A percentile compares a stretch with the other conserved stretches of the same genome.
Evolutionary conservation across 2,888 invertebrate species (phyloP).

Genomic region (Mylabris sibirica): DNA sequence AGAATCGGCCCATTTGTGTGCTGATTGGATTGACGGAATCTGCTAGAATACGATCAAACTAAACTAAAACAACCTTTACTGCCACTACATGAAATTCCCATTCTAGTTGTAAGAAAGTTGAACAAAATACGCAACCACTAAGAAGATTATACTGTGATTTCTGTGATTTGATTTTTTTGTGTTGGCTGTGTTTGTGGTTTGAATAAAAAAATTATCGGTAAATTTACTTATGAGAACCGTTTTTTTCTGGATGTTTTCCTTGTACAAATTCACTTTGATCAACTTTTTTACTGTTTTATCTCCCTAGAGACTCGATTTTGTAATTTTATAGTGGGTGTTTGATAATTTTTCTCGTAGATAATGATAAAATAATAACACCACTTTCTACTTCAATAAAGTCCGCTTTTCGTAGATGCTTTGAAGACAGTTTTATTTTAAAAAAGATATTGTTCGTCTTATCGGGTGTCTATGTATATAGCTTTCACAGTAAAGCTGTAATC

Average conservation of each 20-base stretch:
- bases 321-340: not conserved
- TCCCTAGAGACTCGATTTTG: not conserved
- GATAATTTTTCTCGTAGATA: not conserved
- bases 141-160: not conserved
- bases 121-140: not conserved
- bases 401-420: not conserved
- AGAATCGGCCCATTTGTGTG: no score
- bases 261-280: not conserved
- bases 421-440: not conserved
- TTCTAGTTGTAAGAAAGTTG: not conserved
- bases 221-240: not conserved
- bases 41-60: not conserved
- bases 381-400: not conserved
- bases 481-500: not conserved
- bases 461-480: not conserved
- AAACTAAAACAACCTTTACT: slow-evolving; percentile 1
- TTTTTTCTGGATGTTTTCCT: not conserved
- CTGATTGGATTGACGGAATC: not conserved
- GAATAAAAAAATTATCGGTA: not conserved
- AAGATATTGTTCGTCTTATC: not conserved
- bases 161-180: not conserved
- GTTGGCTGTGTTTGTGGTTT: not conserved
- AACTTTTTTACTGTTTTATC: not conserved
- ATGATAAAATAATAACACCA: not conserved
- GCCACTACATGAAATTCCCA: slow-evolving; percentile 7